Percentiles rank a stretch among this genome's conserved stretches.
Conservation (phyloP, 2,888 invertebrate species). For the Rotaria macrura region DNA sequence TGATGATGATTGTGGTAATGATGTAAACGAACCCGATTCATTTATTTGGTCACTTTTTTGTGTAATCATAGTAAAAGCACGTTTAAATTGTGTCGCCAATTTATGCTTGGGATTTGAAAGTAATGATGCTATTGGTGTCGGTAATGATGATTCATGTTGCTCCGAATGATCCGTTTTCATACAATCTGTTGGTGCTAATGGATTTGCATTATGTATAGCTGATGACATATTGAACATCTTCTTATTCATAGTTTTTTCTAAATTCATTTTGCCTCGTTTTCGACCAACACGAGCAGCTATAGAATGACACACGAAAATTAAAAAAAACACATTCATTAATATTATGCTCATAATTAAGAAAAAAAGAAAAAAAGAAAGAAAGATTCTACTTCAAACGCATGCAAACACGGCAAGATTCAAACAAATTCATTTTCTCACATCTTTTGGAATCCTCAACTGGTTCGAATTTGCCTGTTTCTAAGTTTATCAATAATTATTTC, state of each 20-base stretch:
- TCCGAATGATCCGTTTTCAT: background rate
- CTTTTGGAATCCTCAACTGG: background rate
- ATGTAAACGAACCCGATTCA: too few relatives aligned
- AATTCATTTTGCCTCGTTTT: constrained; percentile 31
- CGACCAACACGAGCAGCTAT: constrained; percentile 15
- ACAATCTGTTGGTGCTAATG: background rate
- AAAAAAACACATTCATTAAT: too few relatives aligned
- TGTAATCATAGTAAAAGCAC: background rate
- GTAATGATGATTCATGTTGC: background rate
- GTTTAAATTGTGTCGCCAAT: background rate
- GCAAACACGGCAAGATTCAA: background rate
- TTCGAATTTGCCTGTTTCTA: background rate
- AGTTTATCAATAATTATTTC: background rate
- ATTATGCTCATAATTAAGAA: background rate
- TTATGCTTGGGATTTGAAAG: background rate
- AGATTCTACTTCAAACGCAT: background rate
- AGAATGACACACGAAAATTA: too few relatives aligned
- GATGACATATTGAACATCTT: constrained; percentile 28
- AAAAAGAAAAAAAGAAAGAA: background rate
- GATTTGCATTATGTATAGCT: background rate
- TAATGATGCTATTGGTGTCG: background rate
- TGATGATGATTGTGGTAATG: background rate
- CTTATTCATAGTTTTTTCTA: constrained; percentile 33
- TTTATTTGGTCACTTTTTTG: background rate
- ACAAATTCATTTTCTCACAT: background rate